Evolutionary conservation across 2,797 vertebrate species (phyloP), one percentile per base, ranked within the genome.

Genomic region (Discoglossus pictus): DNA sequence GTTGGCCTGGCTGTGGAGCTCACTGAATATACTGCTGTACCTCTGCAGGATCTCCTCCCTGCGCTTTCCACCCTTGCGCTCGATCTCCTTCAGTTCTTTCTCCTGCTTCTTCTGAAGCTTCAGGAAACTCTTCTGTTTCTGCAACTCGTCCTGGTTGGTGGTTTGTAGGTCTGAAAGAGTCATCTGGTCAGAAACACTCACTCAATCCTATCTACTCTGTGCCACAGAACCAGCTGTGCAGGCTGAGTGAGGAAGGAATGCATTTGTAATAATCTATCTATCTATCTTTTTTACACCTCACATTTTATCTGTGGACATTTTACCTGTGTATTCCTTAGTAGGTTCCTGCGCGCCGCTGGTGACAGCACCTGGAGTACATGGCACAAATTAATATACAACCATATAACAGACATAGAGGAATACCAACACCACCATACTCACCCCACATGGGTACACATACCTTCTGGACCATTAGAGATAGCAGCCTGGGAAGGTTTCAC

Each of bases 61-160:
- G 71, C 91, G 93, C 84, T 93, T 94, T 72, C 85, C 84, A 64
- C 83, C 83, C 23, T 92, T 97, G 74, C 86, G 88, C 70, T 96
- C 93, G 74, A 88, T 53, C 17, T 97, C 95, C 77, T 88, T 93
- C 73, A 95, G 76, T 36, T 98, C 95, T 73, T 88, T 95, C 81
- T 96, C 93, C n/a, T 99, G 96, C 21, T 88, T 92, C 82, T 92
- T 94, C 82, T 88, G 78, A 81, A 96, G 83, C 86, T 96, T 98
- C 79, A 89, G 68, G 67, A 94, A 89, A 74, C 82, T 86, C 77
- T 98, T 96, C 83, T 93, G 88, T 78, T 93, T 89, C 72, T 83
- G 91, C 78, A 99, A 88, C 68, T 98, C 93, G 16, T 89, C 86
- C 1, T 82, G 76, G 35, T 86, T 88, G 69, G 92, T 85, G 1